These are phyloP conservation scores for Cephus nigrinus DNA, from an alignment of 2,888 invertebrate genomes.

Conservation along the genomic window DNA sequence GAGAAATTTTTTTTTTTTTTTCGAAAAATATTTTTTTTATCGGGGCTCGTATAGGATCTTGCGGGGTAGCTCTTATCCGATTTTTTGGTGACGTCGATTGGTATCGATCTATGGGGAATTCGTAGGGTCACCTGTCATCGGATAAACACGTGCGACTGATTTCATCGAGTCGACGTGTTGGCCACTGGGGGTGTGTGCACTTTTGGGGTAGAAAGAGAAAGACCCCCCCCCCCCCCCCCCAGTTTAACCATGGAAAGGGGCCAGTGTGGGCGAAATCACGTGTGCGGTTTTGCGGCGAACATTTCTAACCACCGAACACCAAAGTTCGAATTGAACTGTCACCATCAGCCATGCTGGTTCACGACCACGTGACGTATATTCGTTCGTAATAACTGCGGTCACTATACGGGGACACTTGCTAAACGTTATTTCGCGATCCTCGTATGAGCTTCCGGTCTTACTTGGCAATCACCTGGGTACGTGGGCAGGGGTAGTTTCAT, in stretches of 20 bases:
- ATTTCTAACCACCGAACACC: conserved; percentile 64
- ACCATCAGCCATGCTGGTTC: conserved; percentile 55
- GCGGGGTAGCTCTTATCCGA: too few relatives aligned
- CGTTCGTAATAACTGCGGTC: conserved; percentile 61
- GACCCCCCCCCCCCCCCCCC: not conserved
- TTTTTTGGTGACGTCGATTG: not conserved
- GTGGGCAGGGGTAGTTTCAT: not conserved
- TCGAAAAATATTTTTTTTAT: rapidly evolving
- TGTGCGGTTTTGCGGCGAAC: conserved; percentile 62
- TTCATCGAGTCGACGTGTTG: not conserved
- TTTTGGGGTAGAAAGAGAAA: not conserved
- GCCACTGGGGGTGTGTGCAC: not conserved
- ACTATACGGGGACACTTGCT: conserved; percentile 46
- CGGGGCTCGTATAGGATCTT: not conserved
- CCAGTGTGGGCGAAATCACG: conserved; percentile 61
- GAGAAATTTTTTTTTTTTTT: not conserved
- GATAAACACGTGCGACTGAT: not conserved
- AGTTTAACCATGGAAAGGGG: not conserved
- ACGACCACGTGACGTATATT: conserved; percentile 54
- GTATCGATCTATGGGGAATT: not conserved
- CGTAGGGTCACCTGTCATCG: not conserved
- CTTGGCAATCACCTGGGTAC: not conserved
- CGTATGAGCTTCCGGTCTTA: not conserved
- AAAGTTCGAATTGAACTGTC: conserved; percentile 66
- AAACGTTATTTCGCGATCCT: conserved; percentile 43